These are phyloP conservation scores for Sialis fuliginosa DNA, from an alignment of 2,888 invertebrate genomes.

Conservation along the genomic window DNA sequence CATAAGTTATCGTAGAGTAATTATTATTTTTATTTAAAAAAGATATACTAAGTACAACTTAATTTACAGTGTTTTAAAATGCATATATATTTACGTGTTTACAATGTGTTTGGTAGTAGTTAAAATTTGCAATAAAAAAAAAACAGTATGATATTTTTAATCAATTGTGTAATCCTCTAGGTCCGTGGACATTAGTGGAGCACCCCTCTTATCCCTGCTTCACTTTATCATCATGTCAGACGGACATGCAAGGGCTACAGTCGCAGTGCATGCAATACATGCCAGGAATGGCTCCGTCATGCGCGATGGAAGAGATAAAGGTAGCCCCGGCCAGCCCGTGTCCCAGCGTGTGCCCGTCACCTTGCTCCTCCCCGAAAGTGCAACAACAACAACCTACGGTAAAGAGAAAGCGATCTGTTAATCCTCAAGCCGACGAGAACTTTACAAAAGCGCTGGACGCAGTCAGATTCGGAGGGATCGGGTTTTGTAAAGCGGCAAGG, in stretches of 20 bases:
- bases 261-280: slow-evolving; percentile 13
- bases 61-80: no score
- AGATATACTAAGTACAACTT: no score
- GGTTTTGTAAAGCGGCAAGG: slow-evolving; percentile 70
- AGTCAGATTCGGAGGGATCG: slow-evolving; percentile 65
- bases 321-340: slow-evolving; percentile 12
- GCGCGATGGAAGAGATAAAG: slow-evolving; percentile 7
- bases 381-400: slow-evolving; percentile 27
- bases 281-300: slow-evolving; percentile 17
- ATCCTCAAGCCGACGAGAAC: slow-evolving; percentile 70
- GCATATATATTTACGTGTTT: no score
- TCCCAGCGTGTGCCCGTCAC: slow-evolving; percentile 15
- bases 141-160: no score
- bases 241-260: slow-evolving; percentile 7
- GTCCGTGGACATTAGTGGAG: slow-evolving; percentile 75
- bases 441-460: slow-evolving; percentile 67
- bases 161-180: slow-evolving; percentile 13
- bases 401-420: slow-evolving; percentile 54
- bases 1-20: no score
- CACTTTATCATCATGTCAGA: slow-evolving; percentile 24
- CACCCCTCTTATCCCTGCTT: slow-evolving; percentile 56
- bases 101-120: no score
- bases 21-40: no score
- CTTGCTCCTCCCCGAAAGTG: slow-evolving; percentile 22
- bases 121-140: background rate